Conservation (phyloP, 2,888 invertebrate genomes). For the Erpobdella octoculata region DNA sequence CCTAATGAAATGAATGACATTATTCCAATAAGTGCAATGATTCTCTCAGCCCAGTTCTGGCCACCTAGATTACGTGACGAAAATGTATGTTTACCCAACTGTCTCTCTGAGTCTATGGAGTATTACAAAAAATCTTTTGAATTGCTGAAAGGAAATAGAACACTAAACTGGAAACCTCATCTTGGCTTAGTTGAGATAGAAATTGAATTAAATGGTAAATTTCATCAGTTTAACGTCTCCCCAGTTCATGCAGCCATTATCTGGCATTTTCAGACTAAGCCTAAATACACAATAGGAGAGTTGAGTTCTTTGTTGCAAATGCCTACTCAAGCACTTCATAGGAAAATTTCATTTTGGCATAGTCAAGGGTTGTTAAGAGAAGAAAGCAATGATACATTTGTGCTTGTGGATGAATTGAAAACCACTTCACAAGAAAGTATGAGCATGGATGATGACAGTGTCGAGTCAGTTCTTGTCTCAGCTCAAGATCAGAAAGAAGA, state of each 20-base stretch:
- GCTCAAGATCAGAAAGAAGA: conserved; percentile 87
- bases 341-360: conserved; percentile 87
- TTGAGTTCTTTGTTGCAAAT: conserved; percentile 76
- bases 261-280: conserved; percentile 81
- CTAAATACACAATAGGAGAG: conserved; percentile 77
- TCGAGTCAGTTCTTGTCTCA: conserved; percentile 87
- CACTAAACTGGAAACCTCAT: conserved; percentile 85
- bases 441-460: conserved; percentile 66
- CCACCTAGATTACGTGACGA: conserved; percentile 84
- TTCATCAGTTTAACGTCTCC: conserved; percentile 71
- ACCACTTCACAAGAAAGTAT: conserved; percentile 29
- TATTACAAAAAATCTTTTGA: conserved; percentile 83
- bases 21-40: conserved; percentile 62
- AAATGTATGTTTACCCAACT: conserved; percentile 73
- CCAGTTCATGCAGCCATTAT: conserved; percentile 89
- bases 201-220: conserved; percentile 72
- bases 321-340: conserved; percentile 72
- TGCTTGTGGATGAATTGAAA: conserved; percentile 51
- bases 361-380: conserved; percentile 80
- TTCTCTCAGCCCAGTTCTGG: conserved; percentile 97
- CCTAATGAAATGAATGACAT: neutral
- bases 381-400: conserved; percentile 65
- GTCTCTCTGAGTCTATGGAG: conserved; percentile 71
- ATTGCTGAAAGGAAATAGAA: conserved; percentile 73
- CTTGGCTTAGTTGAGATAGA: conserved; percentile 82